Base-by-base conservation (phyloP, 2,888 invertebrate species). In the Phania funesta region DNA sequence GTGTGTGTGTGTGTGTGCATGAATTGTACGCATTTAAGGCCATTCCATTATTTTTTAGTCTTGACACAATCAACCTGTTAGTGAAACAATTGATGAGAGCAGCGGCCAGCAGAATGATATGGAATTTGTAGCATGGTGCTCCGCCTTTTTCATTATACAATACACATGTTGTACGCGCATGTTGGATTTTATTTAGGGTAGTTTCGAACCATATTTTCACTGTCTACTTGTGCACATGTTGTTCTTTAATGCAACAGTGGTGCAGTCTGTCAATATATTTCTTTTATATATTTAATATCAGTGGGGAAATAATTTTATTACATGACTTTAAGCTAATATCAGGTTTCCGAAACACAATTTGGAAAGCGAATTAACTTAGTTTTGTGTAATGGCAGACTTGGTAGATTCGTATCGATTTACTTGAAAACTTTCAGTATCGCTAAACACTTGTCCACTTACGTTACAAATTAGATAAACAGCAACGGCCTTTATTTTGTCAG, bases 1-100 rank as follows among this genome's bases (percentile, higher is more conserved):
- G 56, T 70, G 54, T 24, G 29, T 32, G 22, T 48, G n/a, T 41
- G 48, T 20, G 22, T 41, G 20, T 56, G 20, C 41, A 32, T 20
- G 20, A 44, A 18, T 60, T 60, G 58, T 65, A 35, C 26, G 22
- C 44, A 65, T 35, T 65, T 58, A 73, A 58, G 54, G 24, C 76
- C 76, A 67, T 68, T 68, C 77, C 71, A 76, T 77, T 77, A 73
- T 77, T 67, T 82, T 58, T 74, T 78, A 70, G 78, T 75, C 82
- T 82, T 82, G 82, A 78, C 82, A 82, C 58, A 78, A 82, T 78
- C 82, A 82, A 82, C 82, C 82, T 82, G 82, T 82, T 82, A 78
- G 78, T 58, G 46, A 65, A 78, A 78, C 78, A 82, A 82, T 82
- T 82, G 82, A 82, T 78, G 82, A 82, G 82, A 82, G 58, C 73